Base-by-base conservation (phyloP, 1,140 invertebrate species). In the Telenomus remus region DNA sequence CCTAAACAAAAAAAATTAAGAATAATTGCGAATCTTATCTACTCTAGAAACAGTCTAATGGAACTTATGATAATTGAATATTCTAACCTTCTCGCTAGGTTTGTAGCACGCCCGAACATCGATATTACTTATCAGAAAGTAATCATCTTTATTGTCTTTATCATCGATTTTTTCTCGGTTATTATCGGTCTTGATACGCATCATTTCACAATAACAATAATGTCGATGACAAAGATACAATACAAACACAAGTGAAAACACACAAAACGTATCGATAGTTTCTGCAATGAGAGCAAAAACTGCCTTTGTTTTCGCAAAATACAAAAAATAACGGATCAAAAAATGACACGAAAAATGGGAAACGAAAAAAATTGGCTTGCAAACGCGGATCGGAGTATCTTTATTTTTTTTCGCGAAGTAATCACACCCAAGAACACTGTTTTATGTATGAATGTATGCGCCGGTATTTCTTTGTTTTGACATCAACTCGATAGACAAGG, bases 101-200 rank as follows among this genome's bases (percentile, higher is more conserved):
- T 90, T 90, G 79, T 88, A 89, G 78, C 89, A 90, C 11, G 88
- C 89, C 71, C 89, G 81, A 51, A 87, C 86, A 81, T 90, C 89
- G 63, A 90, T 85, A 79, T 83, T 87, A 80, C 82, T 87, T 80
- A 86, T 82, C 64, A 86, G 81, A 64, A 78, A 80, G 64, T 83
- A 78, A 78, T 85, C 82, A 68, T 86, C 85, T 68, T 72, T 80
- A 48, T 63, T 56, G 51, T 85, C 85, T 19, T 81, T 65, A 34
- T 68, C 80, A 42, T 83, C n/a, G n/a, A n/a, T 78, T 78, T 84
- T 85, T 53, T 86, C 80, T 6, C 73, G 73, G 8, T 85, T 75
- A 8, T 85, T 64, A 65, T 82, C 80, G 63, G 83, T 82, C 63
- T 78, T 83, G 55, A 83, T 78, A 43, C 81, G 80, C 76, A 81